A percentile compares a stretch with the other conserved stretches of the same genome.
Evolutionary conservation across 1,140 invertebrate genomes (phyloP).

Genomic region (Conus ventricosus): DNA sequence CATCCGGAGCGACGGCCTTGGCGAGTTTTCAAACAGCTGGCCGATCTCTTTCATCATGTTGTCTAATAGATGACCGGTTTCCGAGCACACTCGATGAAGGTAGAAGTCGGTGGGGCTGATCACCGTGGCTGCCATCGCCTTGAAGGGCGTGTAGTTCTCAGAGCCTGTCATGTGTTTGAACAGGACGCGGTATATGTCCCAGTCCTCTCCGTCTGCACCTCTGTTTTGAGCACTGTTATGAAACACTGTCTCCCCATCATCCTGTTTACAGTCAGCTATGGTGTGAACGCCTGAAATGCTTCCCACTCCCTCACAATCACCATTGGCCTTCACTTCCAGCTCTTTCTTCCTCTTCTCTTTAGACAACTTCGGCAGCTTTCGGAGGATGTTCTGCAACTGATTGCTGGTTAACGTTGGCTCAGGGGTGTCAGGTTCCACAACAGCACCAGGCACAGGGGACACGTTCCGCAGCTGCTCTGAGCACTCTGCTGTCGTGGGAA

Average conservation of each 20-base stretch:
- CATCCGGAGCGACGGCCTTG: conserved; percentile 38
- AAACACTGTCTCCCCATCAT: background rate
- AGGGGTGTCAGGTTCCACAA: background rate
- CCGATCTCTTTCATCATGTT: conserved; percentile 49
- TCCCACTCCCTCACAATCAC: background rate
- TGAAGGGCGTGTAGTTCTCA: conserved; percentile 1
- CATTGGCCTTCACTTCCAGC: background rate
- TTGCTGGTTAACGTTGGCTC: background rate
- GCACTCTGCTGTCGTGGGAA: background rate
- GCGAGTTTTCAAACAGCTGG: conserved; percentile 34
- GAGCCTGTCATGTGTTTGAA: background rate
- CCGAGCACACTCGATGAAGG: conserved; percentile 46
- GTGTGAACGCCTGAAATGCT: background rate
- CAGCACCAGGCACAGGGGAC: background rate
- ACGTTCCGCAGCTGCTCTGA: background rate
- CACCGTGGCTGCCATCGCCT: conserved; percentile 46
- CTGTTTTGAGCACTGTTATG: background rate
- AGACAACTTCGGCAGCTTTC: background rate
- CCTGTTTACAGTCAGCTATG: background rate
- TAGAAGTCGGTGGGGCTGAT: conserved; percentile 50
- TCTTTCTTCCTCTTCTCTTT: background rate
- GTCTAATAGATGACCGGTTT: conserved; percentile 45
- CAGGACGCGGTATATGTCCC: conserved; percentile 11
- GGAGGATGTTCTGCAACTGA: background rate
- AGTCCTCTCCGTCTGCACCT: background rate